Conservation (phyloP, 2,113 vertebrate genomes). For the Eolophus roseicapilla region DNA sequence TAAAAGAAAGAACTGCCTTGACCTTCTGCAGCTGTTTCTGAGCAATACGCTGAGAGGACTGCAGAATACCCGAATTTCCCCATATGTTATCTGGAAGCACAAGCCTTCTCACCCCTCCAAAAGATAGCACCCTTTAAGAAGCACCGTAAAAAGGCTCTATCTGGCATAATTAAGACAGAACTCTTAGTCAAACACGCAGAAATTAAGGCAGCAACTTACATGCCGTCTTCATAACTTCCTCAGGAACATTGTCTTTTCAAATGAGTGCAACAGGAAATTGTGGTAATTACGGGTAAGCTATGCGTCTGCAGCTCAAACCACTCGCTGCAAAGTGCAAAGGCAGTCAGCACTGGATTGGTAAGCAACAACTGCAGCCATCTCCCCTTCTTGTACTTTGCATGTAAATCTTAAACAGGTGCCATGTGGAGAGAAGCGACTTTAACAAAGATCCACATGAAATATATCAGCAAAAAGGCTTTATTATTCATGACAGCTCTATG, state of each 20-base stretch:
- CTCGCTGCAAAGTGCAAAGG: conserved; percentile 20
- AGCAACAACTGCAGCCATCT: not conserved
- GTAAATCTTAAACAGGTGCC: not conserved
- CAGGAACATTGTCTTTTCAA: conserved; percentile 61
- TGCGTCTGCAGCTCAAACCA: not conserved
- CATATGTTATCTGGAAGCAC: not conserved
- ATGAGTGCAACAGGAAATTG: conserved; percentile 73
- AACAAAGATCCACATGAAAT: not conserved
- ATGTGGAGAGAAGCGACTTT: not conserved
- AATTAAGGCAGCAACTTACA: conserved; percentile 64
- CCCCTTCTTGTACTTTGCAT: not conserved
- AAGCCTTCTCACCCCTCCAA: not conserved
- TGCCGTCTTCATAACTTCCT: conserved; percentile 73
- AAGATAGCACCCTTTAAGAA: not conserved
- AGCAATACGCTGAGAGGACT: not conserved
- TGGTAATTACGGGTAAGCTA: conserved; percentile 38
- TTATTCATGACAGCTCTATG: not conserved
- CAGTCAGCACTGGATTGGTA: not conserved
- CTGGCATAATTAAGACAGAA: not conserved
- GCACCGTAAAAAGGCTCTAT: not conserved
- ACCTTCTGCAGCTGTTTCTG: conserved; percentile 30
- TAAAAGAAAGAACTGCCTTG: not conserved
- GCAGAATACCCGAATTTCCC: not conserved
- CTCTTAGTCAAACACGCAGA: not conserved
- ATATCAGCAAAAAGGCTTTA: not conserved